Evolutionary conservation across 92 coral and sea anemone species (phyloP), one percentile per base, ranked within the genome.

Genomic region (Palythoa grandis): DNA sequence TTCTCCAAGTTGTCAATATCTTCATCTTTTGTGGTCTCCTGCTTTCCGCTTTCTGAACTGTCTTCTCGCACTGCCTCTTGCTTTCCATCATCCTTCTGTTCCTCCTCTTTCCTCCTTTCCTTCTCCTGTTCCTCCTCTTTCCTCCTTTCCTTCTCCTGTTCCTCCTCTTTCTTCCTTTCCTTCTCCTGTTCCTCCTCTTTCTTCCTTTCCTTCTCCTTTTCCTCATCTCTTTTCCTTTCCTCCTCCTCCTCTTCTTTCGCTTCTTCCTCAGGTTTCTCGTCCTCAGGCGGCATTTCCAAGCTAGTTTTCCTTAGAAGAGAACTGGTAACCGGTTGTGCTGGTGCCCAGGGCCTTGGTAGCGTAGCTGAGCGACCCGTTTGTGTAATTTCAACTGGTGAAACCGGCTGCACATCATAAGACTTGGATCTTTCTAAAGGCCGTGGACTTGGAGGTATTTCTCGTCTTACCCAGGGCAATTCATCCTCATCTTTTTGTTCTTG

Each of bases 301-400:
- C 98, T 94, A 11, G 87, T 87, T 58, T 91, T 90, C 63, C 98
- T 83, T 22, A 95, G 71, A 5, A 92, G 86, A 50, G 91, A 58
- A 52, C 87, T 85, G 52, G 88, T 67, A 23, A 89, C 88, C 6
- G 87, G 75, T 35, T 91, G 84, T 19, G 87, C 71, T 22, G 98
- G 98, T 8, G 95, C 88, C 95, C 95, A 92, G 53, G 98, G 98
- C 73, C 93, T 94, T 5, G 98, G 98, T 7, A 92, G 83, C 12
- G 98, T 90, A 7, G 98, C 91, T 15, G 95, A 91, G 65, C 95
- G 98, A 35, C 86, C 82, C 23, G 79, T 40, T 20, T 83, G 79
- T 43, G 93, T 68, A 50, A 53, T 39, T 48, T 85, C 79, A 16
- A 85, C 58, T 19, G 91, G 87, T 1, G 91, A 72, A 17, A 67